Evolutionary conservation across 2,113 vertebrate genomes (phyloP), one percentile per base, ranked within the genome.

Genomic region (Cinclus mexicanus): DNA sequence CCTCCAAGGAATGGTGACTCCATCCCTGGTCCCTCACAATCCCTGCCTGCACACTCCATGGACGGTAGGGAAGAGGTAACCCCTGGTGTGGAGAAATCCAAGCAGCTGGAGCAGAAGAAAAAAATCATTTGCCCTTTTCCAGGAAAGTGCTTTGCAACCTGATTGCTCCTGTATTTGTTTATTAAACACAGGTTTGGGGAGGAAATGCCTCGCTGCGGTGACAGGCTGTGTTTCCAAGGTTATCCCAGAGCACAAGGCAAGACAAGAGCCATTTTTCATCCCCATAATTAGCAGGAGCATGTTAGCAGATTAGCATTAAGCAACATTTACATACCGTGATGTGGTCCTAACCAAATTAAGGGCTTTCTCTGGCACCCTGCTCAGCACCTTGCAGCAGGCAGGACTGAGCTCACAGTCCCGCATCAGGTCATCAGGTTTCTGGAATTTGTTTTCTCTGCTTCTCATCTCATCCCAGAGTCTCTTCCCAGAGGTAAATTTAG

Each of bases 61-160:
- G 26, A 42, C 0, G 0, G 20, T 0, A 25, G 21, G 31, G 75
- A 83, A 79, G 41, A 35, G 26, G 8, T 0, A 1, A 81, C 90
- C 35, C 35, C 39, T 10, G 8, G 7, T 0, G 0, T 24, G 44
- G 29, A 49, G 59, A 77, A 65, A 75, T 31, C 57, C 69, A 75
- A 81, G 77, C 52, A 67, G 71, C 17, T 2, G 7, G 42, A 83
- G 55, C 35, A 69, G 82, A 82, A 13, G 20, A 76, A 55, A 64
- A 72, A 76, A 33, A 13, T 7, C 44, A n/a, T 42, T 64, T 72
- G 19, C 31, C 41, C 26, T 81, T 86, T 88, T 81, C 92, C 93
- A 89, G 78, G 74, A 44, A 78, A 71, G 60, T 0, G 1, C 64
- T 79, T 42, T 70, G 55, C 80, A 41, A 61, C 68, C 55, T 29